Conservation (phyloP, 2,797 vertebrate species). For the Rousettus madagascariensis region DNA sequence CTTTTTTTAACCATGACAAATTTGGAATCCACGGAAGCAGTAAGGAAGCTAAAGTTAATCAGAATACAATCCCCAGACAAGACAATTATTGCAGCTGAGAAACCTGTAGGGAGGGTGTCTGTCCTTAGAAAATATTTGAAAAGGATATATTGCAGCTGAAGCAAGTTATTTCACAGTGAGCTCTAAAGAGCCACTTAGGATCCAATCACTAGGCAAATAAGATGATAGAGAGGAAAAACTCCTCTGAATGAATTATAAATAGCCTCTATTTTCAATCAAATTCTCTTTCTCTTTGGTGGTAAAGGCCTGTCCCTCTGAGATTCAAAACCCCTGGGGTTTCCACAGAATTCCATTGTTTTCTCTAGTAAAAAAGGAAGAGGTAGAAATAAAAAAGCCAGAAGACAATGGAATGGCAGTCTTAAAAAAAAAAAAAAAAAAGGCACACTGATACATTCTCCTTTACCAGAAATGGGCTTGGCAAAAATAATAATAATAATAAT, state of each 20-base stretch:
- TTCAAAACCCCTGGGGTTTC: not conserved
- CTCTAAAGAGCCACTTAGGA: constrained; percentile 15
- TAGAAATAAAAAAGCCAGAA: constrained; percentile 8
- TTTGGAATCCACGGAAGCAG: constrained; percentile 80
- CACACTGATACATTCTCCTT: not conserved
- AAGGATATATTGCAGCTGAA: constrained; percentile 67
- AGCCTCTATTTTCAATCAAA: constrained; percentile 45
- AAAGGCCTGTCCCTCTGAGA: not conserved
- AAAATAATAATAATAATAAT: not conserved
- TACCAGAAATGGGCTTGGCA: not conserved
- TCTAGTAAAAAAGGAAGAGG: not conserved
- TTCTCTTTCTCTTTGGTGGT: not conserved
- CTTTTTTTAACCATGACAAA: constrained; percentile 78
- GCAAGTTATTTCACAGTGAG: constrained; percentile 62
- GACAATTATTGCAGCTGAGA: constrained; percentile 75
- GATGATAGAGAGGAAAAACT: constrained; percentile 5
- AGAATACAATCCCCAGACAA: constrained; percentile 82
- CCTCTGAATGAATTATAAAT: constrained; percentile 34
- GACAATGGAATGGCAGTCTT: not conserved
- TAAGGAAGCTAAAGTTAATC: constrained; percentile 81
- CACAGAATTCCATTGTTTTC: not conserved
- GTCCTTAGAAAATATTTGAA: constrained; percentile 84
- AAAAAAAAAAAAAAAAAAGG: not conserved
- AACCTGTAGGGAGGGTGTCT: constrained; percentile 77
- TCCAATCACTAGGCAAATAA: constrained; percentile 59